A percentile compares a stretch with the other conserved stretches of the same genome.
Conservation (phyloP, 2,113 vertebrate genomes). For the Pagrus major region DNA sequence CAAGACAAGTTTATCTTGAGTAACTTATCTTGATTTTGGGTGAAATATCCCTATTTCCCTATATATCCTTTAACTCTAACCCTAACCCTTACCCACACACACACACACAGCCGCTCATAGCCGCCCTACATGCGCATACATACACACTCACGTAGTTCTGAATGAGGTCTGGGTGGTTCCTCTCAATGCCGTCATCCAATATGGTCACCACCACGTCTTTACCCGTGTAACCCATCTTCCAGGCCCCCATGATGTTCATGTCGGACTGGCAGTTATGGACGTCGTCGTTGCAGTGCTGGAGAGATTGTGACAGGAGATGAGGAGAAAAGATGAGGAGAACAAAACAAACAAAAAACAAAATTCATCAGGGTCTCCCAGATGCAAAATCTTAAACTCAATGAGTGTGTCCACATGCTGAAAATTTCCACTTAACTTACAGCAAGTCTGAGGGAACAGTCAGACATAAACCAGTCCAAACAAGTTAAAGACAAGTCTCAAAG, state of each 20-base stretch:
- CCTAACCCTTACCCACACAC: background rate
- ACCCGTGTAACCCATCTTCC: conserved; percentile 98
- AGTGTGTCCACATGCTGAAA: background rate
- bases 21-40: too few species aligned
- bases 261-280: conserved; percentile 97
- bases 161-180: conserved; percentile 95
- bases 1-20: too few species aligned
- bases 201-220: conserved; percentile 98
- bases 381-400: background rate
- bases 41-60: too few species aligned
- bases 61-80: too few species aligned
- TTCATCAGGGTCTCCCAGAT: background rate
- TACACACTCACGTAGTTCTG: conserved; percentile 97
- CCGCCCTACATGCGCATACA: conserved; percentile 64
- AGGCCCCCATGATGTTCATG: conserved; percentile 99
- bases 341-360: background rate
- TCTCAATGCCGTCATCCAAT: conserved; percentile 97
- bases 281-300: conserved; percentile 96
- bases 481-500: conserved; percentile 1
- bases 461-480: conserved; percentile 16
- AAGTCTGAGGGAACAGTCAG: background rate
- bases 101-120: conserved; percentile 3
- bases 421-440: background rate
- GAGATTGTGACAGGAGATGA: conserved; percentile 18
- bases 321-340: conserved; percentile 1